These are phyloP conservation scores for Bucorvus abyssinicus DNA, from an alignment of 2,797 vertebrate species.

Conservation along the genomic window DNA sequence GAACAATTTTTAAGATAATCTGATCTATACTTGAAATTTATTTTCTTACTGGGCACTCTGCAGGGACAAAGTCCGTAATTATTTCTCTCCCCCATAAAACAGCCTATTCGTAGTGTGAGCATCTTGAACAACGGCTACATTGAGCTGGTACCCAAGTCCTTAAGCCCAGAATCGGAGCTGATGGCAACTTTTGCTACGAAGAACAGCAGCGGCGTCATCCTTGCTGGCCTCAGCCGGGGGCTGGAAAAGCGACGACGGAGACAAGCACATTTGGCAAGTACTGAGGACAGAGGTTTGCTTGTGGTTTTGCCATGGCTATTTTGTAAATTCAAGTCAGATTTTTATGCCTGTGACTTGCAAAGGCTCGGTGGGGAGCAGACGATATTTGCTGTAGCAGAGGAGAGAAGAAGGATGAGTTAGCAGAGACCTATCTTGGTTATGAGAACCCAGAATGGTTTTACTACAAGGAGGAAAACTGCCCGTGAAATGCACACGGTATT, in stretches of 20 bases:
- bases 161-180: slow-evolving; percentile 81
- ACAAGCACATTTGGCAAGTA: slow-evolving; percentile 78
- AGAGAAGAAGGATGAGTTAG: neutral
- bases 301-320: neutral
- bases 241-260: slow-evolving; percentile 55
- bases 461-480: neutral
- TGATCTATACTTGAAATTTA: neutral
- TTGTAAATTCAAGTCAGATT: neutral
- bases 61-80: neutral
- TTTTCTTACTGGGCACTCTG: neutral
- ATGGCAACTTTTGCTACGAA: slow-evolving; percentile 87
- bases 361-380: neutral
- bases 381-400: neutral
- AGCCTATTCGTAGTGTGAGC: slow-evolving; percentile 87
- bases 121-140: slow-evolving; percentile 83
- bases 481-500: neutral
- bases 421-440: neutral
- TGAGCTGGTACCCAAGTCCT: slow-evolving; percentile 78
- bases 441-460: neutral
- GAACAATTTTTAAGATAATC: neutral
- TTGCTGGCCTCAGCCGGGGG: slow-evolving; percentile 79
- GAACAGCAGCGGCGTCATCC: slow-evolving; percentile 85
- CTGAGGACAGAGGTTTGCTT: neutral
- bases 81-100: slow-evolving; percentile 11
- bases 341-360: neutral